Conservation (phyloP, 2,797 vertebrate genomes). For the Amazonetta brasiliensis region DNA sequence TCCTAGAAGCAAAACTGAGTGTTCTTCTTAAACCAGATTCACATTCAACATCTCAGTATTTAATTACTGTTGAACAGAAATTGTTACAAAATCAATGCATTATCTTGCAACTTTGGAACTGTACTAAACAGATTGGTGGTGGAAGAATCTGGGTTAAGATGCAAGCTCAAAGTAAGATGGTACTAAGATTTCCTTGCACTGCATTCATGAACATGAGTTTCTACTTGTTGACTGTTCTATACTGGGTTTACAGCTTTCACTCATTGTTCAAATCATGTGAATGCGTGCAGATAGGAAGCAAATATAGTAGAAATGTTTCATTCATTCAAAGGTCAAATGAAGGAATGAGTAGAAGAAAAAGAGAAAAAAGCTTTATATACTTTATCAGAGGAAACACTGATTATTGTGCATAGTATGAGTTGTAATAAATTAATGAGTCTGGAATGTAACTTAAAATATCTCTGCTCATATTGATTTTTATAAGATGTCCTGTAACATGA, state of each 20-base stretch:
- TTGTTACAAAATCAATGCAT: neutral
- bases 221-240: slow-evolving; percentile 52
- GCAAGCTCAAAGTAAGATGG: neutral
- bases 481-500: slow-evolving; percentile 17
- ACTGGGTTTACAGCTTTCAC: slow-evolving; percentile 58
- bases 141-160: slow-evolving; percentile 51
- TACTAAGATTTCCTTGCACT: slow-evolving; percentile 46
- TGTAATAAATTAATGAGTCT: slow-evolving; percentile 57
- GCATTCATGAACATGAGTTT: slow-evolving; percentile 18
- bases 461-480: slow-evolving; percentile 48
- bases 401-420: slow-evolving; percentile 50
- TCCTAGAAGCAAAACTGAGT: slow-evolving; percentile 52
- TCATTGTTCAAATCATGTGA: slow-evolving; percentile 44
- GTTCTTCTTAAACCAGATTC: slow-evolving; percentile 77
- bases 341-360: slow-evolving; percentile 39
- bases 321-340: slow-evolving; percentile 52
- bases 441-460: slow-evolving; percentile 62
- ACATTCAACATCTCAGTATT: slow-evolving; percentile 45
- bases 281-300: slow-evolving; percentile 15
- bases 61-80: slow-evolving; percentile 31
- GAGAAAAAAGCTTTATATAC: slow-evolving; percentile 6
- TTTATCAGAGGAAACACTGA: slow-evolving; percentile 51
- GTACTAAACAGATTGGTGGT: neutral
- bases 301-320: slow-evolving; percentile 20
- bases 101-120: slow-evolving; percentile 1